phyloP scores from a whole-genome alignment of 1,140 invertebrate genomes.

The Hylaeus anthracinus region DNA sequence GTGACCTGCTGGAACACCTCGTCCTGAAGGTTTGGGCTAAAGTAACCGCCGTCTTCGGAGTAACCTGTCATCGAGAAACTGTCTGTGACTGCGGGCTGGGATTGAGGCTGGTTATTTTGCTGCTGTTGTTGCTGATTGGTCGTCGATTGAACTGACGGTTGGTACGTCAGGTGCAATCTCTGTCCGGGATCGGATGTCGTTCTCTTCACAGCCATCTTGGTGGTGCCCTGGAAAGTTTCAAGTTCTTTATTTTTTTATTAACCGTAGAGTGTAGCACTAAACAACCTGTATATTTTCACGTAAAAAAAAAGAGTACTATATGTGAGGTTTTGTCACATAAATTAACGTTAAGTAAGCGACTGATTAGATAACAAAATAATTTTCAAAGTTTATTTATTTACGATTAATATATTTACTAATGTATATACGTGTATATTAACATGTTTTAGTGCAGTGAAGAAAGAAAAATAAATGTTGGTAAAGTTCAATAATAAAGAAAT shows the following conservation, averaged over 20 bases:
- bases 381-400: too few relatives aligned
- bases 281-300: not conserved
- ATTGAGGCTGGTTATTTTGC: conserved; percentile 57
- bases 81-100: conserved; percentile 80
- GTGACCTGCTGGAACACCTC: conserved; percentile 89
- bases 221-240: conserved; percentile 78
- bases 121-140: conserved; percentile 72
- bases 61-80: conserved; percentile 84
- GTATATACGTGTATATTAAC: too few relatives aligned
- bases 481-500: too few relatives aligned
- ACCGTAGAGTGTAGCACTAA: not conserved
- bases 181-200: conserved; percentile 86
- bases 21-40: conserved; percentile 87
- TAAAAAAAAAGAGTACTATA: too few relatives aligned
- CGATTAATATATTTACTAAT: too few relatives aligned
- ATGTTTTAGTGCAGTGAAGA: too few relatives aligned
- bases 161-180: conserved; percentile 76
- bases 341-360: too few relatives aligned
- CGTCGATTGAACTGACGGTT: conserved; percentile 65
- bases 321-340: too few relatives aligned
- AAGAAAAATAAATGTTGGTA: too few relatives aligned
- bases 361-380: too few relatives aligned
- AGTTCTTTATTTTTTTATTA: not conserved
- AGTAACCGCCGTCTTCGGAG: conserved; percentile 86
- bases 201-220: conserved; percentile 86